Percentiles rank a stretch among this genome's conserved stretches.
These are phyloP conservation scores for Nomada hirtipes DNA, from an alignment of 2,888 invertebrate genomes.

Conservation along the genomic window DNA sequence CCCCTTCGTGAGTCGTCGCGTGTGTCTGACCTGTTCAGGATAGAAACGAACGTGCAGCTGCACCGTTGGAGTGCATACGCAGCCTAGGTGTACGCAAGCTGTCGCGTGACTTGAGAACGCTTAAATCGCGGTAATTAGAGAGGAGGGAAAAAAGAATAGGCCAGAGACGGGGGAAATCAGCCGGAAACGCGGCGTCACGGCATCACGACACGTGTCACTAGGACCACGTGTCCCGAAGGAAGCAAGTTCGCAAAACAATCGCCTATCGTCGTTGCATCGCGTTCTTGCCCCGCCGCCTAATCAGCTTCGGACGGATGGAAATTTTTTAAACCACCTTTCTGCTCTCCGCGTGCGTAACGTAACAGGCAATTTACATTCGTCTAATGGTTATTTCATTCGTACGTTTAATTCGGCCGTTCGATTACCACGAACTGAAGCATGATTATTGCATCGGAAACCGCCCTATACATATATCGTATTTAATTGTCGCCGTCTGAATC, in stretches of 20 bases:
- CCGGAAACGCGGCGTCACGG: conserved; percentile 59
- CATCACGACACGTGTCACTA: conserved; percentile 65
- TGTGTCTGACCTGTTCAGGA: conserved; percentile 13
- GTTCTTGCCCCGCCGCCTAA: conserved; percentile 15
- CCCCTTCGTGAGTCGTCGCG: conserved; percentile 43
- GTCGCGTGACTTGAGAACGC: conserved; percentile 64
- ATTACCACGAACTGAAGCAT: too few species aligned
- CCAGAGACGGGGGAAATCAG: conserved; percentile 58
- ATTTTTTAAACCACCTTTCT: conserved; percentile 6
- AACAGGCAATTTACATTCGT: neutral
- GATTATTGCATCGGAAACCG: too few species aligned
- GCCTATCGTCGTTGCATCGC: conserved; percentile 11
- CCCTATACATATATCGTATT: too few species aligned
- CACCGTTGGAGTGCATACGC: conserved; percentile 1
- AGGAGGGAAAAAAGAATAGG: conserved; percentile 37
- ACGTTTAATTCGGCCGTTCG: neutral
- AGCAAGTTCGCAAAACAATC: conserved; percentile 26
- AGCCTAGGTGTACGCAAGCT: conserved; percentile 43
- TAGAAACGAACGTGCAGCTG: conserved; percentile 13
- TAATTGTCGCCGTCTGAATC: too few species aligned
- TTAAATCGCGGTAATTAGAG: conserved; percentile 68
- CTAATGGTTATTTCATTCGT: neutral
- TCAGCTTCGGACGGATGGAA: conserved; percentile 23
- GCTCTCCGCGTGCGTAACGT: neutral
- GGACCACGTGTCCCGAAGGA: conserved; percentile 50